phyloP scores from a whole-genome alignment of 2,797 vertebrate species.

The Heteromormyrus szaboi region DNA sequence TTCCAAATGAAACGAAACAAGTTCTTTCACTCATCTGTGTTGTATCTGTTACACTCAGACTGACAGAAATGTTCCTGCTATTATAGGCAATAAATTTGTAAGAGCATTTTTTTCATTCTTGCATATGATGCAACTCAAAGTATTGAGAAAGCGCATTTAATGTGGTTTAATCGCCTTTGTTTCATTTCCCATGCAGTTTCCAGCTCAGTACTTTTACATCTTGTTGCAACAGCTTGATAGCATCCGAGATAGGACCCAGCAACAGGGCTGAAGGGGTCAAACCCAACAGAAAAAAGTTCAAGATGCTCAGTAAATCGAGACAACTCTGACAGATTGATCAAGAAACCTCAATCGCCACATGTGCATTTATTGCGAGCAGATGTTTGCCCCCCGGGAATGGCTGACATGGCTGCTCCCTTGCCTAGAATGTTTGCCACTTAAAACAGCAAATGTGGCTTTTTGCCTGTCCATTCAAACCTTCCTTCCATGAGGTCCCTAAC shows the following conservation, averaged over 20 bases:
- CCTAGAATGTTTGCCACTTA: slow-evolving; percentile 20
- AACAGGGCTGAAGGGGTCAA: neutral
- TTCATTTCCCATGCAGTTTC: neutral
- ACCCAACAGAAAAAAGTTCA: neutral
- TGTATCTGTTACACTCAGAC: neutral
- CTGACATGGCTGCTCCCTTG: neutral
- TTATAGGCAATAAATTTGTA: neutral
- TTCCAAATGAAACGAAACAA: neutral
- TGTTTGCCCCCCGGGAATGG: neutral
- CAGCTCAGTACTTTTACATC: neutral
- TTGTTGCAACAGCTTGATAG: neutral
- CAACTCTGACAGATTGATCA: neutral
- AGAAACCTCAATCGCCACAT: neutral
- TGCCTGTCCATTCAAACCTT: neutral
- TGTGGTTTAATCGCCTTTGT: neutral
- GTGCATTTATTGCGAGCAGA: neutral
- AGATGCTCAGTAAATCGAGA: neutral
- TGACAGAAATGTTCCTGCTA: neutral
- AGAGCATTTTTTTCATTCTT: neutral
- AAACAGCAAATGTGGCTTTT: slow-evolving; percentile 11
- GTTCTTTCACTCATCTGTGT: neutral
- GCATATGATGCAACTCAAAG: neutral
- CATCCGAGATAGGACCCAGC: neutral
- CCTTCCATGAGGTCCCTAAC: neutral
- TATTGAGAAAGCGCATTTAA: neutral